Conservation (phyloP, 2,888 invertebrate genomes). For the Thyatira batis region DNA sequence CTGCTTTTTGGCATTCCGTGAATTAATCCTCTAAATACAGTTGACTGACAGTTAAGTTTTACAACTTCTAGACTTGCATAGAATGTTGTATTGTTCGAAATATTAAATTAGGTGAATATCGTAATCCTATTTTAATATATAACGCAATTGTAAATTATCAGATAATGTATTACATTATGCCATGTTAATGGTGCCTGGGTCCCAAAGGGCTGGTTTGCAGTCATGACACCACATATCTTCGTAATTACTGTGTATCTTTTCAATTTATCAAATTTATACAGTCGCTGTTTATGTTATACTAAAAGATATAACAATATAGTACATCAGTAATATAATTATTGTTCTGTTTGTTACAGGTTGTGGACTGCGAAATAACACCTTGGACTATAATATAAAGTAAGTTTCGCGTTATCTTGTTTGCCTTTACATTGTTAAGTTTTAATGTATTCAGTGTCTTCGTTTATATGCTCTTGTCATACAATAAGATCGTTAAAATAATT, state of each 20-base stretch:
- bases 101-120: no score
- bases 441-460: not conserved
- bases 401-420: constrained; percentile 17
- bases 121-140: no score
- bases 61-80: no score
- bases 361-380: constrained; percentile 32
- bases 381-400: constrained; percentile 41
- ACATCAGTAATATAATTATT: not conserved
- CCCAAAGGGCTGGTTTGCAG: not conserved
- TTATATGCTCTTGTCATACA: not conserved
- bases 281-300: not conserved
- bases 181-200: not conserved
- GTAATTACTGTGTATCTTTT: not conserved
- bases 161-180: not conserved
- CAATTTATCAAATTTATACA: not conserved
- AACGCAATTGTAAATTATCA: not conserved
- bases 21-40: no score
- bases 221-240: not conserved
- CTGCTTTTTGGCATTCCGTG: not conserved
- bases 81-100: no score
- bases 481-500: not conserved
- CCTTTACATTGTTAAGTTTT: not conserved
- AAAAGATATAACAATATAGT: no score
- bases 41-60: no score
- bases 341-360: constrained; percentile 38